A percentile compares a stretch with the other conserved stretches of the same genome.
Conservation (phyloP, 2,888 invertebrate species). For the Campoplex nolae region DNA sequence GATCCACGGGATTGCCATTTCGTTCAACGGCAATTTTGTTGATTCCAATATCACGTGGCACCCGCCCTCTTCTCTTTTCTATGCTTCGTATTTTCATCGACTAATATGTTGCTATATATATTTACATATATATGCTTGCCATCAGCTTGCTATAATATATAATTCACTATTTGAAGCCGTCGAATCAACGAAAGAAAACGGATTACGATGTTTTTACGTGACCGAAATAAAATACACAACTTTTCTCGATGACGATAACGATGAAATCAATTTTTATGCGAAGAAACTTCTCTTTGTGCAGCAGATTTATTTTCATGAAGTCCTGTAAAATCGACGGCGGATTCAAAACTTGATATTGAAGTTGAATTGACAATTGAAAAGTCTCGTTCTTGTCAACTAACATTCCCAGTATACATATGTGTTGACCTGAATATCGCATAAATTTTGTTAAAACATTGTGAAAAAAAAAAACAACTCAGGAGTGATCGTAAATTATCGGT, state of each 20-base stretch:
- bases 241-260: not conserved
- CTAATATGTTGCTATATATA: slow-evolving; percentile 26
- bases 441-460: too few relatives aligned
- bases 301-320: not conserved
- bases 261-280: slow-evolving; percentile 15
- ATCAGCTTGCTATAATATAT: too few relatives aligned
- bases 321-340: slow-evolving; percentile 8
- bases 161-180: slow-evolving; percentile 7
- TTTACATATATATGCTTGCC: not conserved
- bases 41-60: slow-evolving; percentile 59
- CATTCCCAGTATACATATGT: too few relatives aligned
- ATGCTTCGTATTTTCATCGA: slow-evolving; percentile 28
- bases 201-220: slow-evolving; percentile 36
- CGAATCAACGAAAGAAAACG: slow-evolving; percentile 40
- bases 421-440: too few relatives aligned
- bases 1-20: slow-evolving; percentile 50
- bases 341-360: not conserved
- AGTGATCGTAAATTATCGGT: too few relatives aligned
- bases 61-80: not conserved
- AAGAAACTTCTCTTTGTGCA: not conserved
- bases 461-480: too few relatives aligned
- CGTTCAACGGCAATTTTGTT: slow-evolving; percentile 64
- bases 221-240: slow-evolving; percentile 35
- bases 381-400: too few relatives aligned
- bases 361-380: too few relatives aligned